Evolutionary conservation across 2,797 vertebrate species (phyloP).

Genomic region (Eutrigla gurnardus): DNA sequence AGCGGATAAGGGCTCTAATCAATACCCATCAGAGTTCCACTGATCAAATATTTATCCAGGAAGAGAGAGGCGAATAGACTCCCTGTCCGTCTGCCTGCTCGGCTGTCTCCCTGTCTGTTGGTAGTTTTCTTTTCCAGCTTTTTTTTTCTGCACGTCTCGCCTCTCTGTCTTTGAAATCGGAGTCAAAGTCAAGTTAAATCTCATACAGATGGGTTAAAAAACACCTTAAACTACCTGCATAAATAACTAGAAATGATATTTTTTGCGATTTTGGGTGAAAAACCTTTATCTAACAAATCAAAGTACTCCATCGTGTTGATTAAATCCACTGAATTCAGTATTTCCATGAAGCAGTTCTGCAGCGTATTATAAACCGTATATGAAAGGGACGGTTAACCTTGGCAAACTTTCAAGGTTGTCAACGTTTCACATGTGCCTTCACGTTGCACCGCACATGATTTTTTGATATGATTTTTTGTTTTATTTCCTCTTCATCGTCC

Average conservation of each 20-base stretch:
- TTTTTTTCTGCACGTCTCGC: constrained; percentile 18
- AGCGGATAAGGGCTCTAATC: constrained; percentile 88
- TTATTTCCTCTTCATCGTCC: background rate
- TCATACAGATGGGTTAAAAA: background rate
- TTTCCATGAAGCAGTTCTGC: background rate
- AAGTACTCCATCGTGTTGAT: background rate
- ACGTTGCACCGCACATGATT: background rate
- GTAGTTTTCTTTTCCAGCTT: constrained; percentile 20
- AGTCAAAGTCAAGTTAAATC: constrained; percentile 17
- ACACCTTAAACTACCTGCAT: background rate
- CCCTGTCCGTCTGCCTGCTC: constrained; percentile 27
- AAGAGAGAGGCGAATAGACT: constrained; percentile 48
- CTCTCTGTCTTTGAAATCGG: constrained; percentile 30
- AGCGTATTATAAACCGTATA: background rate
- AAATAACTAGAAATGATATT: background rate
- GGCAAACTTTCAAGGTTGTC: background rate
- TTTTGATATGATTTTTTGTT: background rate
- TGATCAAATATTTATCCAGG: constrained; percentile 82
- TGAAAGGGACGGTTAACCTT: background rate
- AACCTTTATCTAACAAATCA: background rate
- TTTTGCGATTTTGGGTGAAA: background rate
- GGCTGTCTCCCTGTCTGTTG: constrained; percentile 15
- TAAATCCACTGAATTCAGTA: background rate
- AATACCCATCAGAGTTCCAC: constrained; percentile 85
- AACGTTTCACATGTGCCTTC: background rate